Base-by-base conservation (phyloP, 1,140 invertebrate genomes). In the Saccostrea cuccullata region DNA sequence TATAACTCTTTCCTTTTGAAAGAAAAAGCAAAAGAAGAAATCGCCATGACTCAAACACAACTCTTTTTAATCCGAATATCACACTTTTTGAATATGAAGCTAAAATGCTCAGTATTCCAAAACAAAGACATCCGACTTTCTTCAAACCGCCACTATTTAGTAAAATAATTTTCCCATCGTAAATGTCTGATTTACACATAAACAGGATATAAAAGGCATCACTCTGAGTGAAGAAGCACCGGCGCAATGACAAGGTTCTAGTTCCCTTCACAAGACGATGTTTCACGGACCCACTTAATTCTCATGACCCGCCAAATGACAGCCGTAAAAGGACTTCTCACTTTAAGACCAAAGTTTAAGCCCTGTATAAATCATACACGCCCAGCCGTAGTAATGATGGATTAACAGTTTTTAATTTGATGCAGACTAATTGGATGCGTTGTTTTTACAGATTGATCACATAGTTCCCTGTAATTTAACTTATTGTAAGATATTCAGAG, bases 131-230 rank as follows among this genome's bases (percentile, higher is more conserved):
- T 20, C n/a, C 58, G 58, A 17, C 13, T 64, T 64, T 64, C 58
- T 64, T 64, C 58, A 64, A 20, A 30, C 26, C 15, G 11, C 70
- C 60, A 23, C 23, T 23, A 36, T 73, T 73, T 73, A 26, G 12
- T 73, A 73, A 73, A 73, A 73, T 26, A 73, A 73, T 30, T 30
- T 30, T 30, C 30, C 70, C 70, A 64, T 30, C 70, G 70, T 36
- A 73, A 73, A 73, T 15, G 26, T 67, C 12, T 73, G 26, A 13
- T 13, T 12, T 15, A 73, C 26, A 73, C 26, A 15, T 30, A 30
- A 30, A 30, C 15, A 23, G 26, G 70, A 15, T 15, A 36, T 73
- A 73, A 73, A 73, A 36, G 47, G 26, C 11, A 26, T 73, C 70
- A 73, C 26, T 73, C 26, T 12, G 26, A 73, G 70, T 30, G 4